Conservation (phyloP, 2,888 invertebrate species). For the Pteria penguin region DNA sequence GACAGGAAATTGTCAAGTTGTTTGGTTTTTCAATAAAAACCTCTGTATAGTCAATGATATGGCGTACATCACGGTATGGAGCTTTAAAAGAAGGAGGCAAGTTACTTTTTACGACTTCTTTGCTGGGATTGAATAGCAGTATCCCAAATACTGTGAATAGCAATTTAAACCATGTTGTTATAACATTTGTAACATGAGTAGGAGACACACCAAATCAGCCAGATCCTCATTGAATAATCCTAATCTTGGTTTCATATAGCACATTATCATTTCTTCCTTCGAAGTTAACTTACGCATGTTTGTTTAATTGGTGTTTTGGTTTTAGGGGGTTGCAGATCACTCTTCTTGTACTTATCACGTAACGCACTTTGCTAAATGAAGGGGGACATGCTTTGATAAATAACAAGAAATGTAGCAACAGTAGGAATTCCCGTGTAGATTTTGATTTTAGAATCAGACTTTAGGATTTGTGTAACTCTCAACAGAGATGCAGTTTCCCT, state of each 20-base stretch:
- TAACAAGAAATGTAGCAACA: neutral
- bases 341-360: constrained; percentile 22
- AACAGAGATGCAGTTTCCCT: neutral
- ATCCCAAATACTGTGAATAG: neutral
- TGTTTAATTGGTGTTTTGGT: neutral
- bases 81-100: constrained; percentile 10
- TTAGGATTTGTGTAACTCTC: neutral
- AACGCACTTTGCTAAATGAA: neutral
- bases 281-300: neutral
- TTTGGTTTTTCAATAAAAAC: no score
- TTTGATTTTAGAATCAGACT: neutral
- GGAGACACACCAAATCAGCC: constrained; percentile 16
- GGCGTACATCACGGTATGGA: constrained; percentile 18
- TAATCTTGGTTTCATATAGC: constrained; percentile 13
- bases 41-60: constrained; percentile 36
- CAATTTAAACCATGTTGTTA: constrained; percentile 17
- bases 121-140: constrained; percentile 12
- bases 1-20: neutral
- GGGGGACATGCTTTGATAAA: neutral
- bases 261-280: constrained; percentile 20
- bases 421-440: constrained; percentile 4
- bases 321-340: constrained; percentile 12
- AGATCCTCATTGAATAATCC: constrained; percentile 7
- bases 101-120: constrained; percentile 25
- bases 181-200: constrained; percentile 8